Evolutionary conservation across 2,113 vertebrate genomes (phyloP).

Genomic region (Syrmaticus mikado): DNA sequence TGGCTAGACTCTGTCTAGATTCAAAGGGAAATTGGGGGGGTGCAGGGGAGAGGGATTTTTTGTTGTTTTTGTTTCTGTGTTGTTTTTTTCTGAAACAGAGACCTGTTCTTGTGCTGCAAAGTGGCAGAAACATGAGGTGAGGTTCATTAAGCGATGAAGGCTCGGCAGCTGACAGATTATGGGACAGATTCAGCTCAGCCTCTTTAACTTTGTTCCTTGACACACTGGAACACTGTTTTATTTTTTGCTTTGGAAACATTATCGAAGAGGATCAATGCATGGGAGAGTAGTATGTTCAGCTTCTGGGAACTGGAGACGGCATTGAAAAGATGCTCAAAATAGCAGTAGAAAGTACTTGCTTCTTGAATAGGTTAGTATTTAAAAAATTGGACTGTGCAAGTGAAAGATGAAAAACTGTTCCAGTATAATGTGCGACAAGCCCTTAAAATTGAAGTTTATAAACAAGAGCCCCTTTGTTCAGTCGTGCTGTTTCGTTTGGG

Average conservation of each 20-base stretch:
- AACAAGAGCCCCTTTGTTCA: conserved; percentile 52
- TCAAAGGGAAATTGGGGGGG: conserved; percentile 4
- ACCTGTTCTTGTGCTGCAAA: conserved; percentile 5
- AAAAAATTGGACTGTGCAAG: background rate
- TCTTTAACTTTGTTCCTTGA: background rate
- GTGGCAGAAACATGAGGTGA: conserved; percentile 40
- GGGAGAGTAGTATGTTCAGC: background rate
- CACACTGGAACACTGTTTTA: background rate
- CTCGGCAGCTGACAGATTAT: background rate
- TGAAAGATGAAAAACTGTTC: conserved; percentile 28
- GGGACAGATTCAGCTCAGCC: background rate
- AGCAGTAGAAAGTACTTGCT: background rate
- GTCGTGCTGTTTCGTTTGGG: background rate
- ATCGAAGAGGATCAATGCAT: background rate
- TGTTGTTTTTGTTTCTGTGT: background rate
- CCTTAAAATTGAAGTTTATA: conserved; percentile 42
- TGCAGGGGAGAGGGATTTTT: background rate
- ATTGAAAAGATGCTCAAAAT: background rate
- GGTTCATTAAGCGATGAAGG: conserved; percentile 28
- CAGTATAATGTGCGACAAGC: background rate
- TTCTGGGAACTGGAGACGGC: background rate
- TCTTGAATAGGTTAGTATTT: conserved; percentile 25
- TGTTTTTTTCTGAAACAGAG: background rate
- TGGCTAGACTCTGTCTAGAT: conserved; percentile 15
- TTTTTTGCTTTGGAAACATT: background rate